Evolutionary conservation across 2,888 invertebrate species (phyloP), one percentile per base, ranked within the genome.

Genomic region (Ochropleura plecta): DNA sequence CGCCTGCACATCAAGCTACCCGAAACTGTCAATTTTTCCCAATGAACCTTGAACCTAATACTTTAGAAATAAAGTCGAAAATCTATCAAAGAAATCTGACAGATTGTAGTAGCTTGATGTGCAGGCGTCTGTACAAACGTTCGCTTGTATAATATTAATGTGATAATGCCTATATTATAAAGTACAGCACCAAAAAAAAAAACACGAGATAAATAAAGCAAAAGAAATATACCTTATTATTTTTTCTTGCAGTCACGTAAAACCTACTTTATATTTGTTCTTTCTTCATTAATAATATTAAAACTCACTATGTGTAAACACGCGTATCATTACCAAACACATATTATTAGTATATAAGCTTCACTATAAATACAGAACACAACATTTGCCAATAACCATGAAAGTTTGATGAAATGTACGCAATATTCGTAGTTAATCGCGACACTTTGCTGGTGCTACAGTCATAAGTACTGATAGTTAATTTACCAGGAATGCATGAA

Each of bases 401-500:
- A 78, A 79, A 78, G 63, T 77, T 82, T 82, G 73, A 81, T 79
- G 74, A 73, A 78, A 70, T 48, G 62, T 30, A 76, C 73, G 70
- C 70, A 81, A 73, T 83, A 85, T 85, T 75, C 79, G 74, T 48
- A 80, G 78, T 89, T 86, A 86, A 84, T 84, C 81, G 83, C 75
- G 70, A 79, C 81, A 86, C 84, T 88, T 85, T 78, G 76, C 81
- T 70, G 44, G 40, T 70, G 30, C 53, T 78, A 71, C 74, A 78
- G 78, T 78, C 70, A 78, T 84, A 83, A 87, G 86, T 78, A 87
- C 84, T 84, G 86, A 88, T 89, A 90, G 91, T 91, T 91, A 92
- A 91, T 91, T 91, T 89, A 89, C 88, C 89, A 91, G 90, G 91
- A 91, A 91, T 91, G 91, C 89, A 91, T 92, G 91, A 92, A 93